These are phyloP conservation scores for Conger conger DNA, from an alignment of 2,113 vertebrate genomes.

Conservation along the genomic window DNA sequence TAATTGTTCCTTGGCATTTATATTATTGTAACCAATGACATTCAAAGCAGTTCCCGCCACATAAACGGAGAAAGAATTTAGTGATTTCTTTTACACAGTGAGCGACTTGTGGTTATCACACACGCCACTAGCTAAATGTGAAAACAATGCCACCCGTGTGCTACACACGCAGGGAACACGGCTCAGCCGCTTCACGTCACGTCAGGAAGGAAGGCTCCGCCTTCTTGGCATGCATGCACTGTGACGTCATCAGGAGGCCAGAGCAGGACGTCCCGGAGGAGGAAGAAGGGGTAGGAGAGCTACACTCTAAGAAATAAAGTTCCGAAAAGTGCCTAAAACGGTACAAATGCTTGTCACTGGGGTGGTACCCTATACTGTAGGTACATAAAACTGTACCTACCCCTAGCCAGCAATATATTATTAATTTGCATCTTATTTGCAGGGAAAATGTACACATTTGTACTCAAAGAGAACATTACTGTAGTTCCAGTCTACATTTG, in stretches of 20 bases:
- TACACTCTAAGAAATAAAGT: no score
- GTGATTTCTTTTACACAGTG: not conserved
- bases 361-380: no score
- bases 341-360: no score
- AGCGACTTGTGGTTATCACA: not conserved
- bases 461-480: no score
- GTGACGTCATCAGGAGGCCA: not conserved
- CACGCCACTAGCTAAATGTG: not conserved
- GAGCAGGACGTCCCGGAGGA: not conserved
- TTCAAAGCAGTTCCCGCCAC: not conserved
- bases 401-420: no score
- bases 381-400: no score
- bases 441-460: no score
- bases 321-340: no score
- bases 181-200: not conserved
- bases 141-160: not conserved
- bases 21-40: not conserved
- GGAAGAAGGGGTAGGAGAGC: no score
- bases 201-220: not conserved
- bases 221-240: not conserved
- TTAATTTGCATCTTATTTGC: no score
- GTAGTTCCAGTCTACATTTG: no score
- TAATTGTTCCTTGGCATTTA: not conserved
- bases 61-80: not conserved
- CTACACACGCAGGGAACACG: not conserved